A percentile compares a stretch with the other conserved stretches of the same genome.
phyloP scores from a whole-genome alignment of 1,140 invertebrate species.

The Euglossa dilemma region DNA sequence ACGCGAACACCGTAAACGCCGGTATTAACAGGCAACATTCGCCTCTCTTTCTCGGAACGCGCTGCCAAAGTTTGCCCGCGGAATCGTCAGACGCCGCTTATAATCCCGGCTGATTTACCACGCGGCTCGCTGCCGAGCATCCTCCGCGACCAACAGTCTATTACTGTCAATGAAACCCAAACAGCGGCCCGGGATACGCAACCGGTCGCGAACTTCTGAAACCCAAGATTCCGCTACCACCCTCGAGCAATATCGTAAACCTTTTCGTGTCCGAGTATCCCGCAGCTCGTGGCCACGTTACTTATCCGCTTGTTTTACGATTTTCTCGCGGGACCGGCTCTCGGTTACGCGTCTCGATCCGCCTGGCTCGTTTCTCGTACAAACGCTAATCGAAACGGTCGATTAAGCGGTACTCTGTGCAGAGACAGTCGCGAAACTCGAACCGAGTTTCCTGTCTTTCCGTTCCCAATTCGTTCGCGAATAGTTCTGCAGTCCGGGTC shows the following conservation, averaged over 20 bases:
- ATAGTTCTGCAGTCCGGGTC: too few relatives aligned
- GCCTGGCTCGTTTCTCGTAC: background rate
- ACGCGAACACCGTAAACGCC: background rate
- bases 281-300: constrained; percentile 11
- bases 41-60: background rate
- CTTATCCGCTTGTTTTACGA: constrained; percentile 17
- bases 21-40: background rate
- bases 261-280: background rate
- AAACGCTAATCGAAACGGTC: constrained; percentile 39
- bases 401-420: constrained; percentile 1
- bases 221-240: constrained; percentile 23
- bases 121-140: constrained; percentile 24
- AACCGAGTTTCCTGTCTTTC: too few relatives aligned
- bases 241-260: constrained; percentile 48
- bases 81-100: constrained; percentile 27
- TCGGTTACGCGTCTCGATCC: constrained; percentile 28
- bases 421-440: too few relatives aligned
- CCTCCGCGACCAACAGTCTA: constrained; percentile 51
- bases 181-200: constrained; percentile 42
- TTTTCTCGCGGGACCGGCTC: background rate
- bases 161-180: constrained; percentile 66
- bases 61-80: constrained; percentile 2
- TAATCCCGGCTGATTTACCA: constrained; percentile 61
- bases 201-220: constrained; percentile 14
- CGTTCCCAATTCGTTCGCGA: too few relatives aligned